These are phyloP conservation scores for Acomys russatus DNA, from an alignment of 2,797 vertebrate species.

Conservation along the genomic window DNA sequence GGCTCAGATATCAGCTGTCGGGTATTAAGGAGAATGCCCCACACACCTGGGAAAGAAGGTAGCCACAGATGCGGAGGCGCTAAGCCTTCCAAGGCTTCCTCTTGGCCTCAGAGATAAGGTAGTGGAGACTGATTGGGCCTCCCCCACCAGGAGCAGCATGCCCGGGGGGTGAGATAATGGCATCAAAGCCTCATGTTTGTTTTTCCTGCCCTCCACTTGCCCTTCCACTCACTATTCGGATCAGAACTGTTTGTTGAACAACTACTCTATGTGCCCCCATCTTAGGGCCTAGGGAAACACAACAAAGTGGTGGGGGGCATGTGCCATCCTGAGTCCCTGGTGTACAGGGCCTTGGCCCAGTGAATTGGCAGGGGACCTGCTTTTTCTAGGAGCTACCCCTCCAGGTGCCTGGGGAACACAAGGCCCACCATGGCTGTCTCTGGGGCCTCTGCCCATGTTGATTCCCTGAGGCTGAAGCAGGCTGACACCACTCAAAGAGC, in stretches of 20 bases:
- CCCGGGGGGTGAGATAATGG: rapidly evolving
- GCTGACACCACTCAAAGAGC: background rate
- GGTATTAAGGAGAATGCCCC: background rate
- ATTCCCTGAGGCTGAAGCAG: rapidly evolving
- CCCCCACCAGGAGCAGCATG: rapidly evolving
- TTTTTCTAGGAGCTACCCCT: background rate
- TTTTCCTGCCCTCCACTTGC: rapidly evolving
- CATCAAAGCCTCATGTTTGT: background rate
- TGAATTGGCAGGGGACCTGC: background rate
- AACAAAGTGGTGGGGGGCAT: background rate
- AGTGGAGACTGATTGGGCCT: background rate
- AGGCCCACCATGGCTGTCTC: background rate
- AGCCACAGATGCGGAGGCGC: rapidly evolving
- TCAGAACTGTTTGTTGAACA: background rate
- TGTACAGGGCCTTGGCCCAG: background rate
- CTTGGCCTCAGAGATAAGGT: background rate
- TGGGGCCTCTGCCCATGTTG: background rate
- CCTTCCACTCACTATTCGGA: background rate
- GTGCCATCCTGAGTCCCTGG: background rate
- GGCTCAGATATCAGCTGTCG: background rate
- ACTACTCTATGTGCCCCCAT: background rate
- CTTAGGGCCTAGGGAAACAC: background rate
- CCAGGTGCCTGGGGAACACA: background rate
- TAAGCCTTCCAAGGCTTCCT: background rate
- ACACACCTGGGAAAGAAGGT: background rate